Conservation (phyloP, 2,113 vertebrate genomes). For the Neoarius graeffei region DNA sequence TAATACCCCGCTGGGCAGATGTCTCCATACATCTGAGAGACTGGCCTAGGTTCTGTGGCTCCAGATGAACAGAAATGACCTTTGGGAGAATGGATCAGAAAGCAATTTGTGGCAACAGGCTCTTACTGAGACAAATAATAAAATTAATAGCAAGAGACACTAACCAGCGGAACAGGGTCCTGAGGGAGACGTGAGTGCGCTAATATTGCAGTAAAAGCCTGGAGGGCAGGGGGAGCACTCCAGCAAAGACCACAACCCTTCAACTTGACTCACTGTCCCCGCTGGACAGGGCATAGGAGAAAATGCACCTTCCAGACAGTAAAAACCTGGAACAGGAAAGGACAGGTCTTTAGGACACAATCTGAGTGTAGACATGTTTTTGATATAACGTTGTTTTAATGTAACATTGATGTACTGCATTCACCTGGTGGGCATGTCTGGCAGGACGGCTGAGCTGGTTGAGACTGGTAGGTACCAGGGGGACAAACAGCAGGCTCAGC, state of each 20-base stretch:
- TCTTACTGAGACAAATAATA: not conserved
- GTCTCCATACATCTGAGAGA: slow-evolving; percentile 76
- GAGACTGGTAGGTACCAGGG: slow-evolving; percentile 80
- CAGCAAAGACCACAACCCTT: slow-evolving; percentile 59
- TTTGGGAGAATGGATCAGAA: slow-evolving; percentile 52
- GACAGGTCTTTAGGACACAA: not conserved
- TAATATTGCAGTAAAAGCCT: slow-evolving; percentile 74
- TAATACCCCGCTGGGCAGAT: slow-evolving; percentile 85
- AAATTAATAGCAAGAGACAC: slow-evolving; percentile 6
- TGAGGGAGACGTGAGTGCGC: slow-evolving; percentile 62
- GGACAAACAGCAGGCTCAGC: slow-evolving; percentile 73
- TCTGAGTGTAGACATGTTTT: not conserved
- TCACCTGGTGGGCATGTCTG: slow-evolving; percentile 70
- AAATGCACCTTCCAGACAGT: slow-evolving; percentile 77
- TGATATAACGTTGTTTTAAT: not conserved
- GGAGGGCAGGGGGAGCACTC: slow-evolving; percentile 73
- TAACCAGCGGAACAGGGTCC: slow-evolving; percentile 78
- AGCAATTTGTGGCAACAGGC: slow-evolving; percentile 13
- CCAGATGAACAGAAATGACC: slow-evolving; percentile 73
- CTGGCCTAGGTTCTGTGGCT: slow-evolving; percentile 66
- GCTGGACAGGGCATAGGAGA: slow-evolving; percentile 75
- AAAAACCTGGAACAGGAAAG: slow-evolving; percentile 70
- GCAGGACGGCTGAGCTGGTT: slow-evolving; percentile 63
- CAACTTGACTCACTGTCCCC: slow-evolving; percentile 73
- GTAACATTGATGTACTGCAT: slow-evolving; percentile 5